phyloP scores from a whole-genome alignment of 2,888 invertebrate species.

The Heliconius aoede region DNA sequence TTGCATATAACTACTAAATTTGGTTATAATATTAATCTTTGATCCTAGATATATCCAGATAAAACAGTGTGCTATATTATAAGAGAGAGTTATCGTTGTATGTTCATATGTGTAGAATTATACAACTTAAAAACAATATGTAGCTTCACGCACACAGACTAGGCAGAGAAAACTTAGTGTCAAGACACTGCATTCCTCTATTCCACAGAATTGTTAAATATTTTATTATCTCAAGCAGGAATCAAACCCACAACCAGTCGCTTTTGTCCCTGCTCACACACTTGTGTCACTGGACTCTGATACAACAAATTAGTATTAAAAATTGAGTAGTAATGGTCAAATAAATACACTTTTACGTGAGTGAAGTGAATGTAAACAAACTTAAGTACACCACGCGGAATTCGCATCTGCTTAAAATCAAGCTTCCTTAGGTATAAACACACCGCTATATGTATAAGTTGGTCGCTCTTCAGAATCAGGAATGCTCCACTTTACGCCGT shows the following conservation, averaged over 20 bases:
- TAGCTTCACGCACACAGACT: no score
- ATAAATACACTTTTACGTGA: conserved; percentile 3
- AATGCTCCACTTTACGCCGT: conserved; percentile 25
- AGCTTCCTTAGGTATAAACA: conserved; percentile 30
- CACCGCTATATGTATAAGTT: conserved; percentile 19
- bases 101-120: neutral
- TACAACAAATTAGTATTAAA: no score
- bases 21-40: neutral
- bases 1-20: neutral
- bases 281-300: no score
- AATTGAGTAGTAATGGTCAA: neutral
- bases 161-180: no score
- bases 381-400: conserved; percentile 8
- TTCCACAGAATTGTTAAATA: no score
- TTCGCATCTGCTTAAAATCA: conserved; percentile 37
- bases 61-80: neutral
- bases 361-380: conserved; percentile 1
- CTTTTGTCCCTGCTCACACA: no score
- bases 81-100: neutral
- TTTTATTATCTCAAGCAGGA: no score
- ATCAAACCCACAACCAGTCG: no score
- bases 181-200: no score
- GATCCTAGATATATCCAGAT: neutral
- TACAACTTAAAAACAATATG: no score
- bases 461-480: conserved; percentile 21